phyloP scores from a whole-genome alignment of 2,797 vertebrate genomes.

The Gambusia yucatana region DNA sequence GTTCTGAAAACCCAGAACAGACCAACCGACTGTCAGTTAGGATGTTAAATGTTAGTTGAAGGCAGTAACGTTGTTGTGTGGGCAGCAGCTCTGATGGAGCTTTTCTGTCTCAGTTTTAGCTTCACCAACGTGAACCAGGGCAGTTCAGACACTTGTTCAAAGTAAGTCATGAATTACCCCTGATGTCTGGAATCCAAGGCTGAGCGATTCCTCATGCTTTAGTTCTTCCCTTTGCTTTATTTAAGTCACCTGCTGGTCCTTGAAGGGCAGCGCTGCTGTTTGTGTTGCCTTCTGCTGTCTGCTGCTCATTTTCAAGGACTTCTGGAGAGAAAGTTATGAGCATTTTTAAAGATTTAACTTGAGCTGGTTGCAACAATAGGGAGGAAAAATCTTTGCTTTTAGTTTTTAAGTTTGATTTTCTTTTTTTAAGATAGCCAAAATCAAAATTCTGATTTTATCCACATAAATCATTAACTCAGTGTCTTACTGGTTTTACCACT shows the following conservation, averaged over 20 bases:
- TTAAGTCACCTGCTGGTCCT: background rate
- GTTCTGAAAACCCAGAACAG: background rate
- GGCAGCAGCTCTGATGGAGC: background rate
- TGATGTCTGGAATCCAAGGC: background rate
- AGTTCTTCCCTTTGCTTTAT: background rate
- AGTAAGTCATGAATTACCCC: background rate
- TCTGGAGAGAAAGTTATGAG: background rate
- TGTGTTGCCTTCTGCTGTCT: background rate
- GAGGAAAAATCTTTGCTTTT: background rate
- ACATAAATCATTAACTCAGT: background rate
- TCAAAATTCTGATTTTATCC: background rate
- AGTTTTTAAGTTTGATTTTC: background rate
- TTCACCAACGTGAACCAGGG: background rate
- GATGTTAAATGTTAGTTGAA: background rate
- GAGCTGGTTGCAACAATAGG: background rate
- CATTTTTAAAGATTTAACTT: background rate
- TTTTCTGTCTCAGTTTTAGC: background rate
- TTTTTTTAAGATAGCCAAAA: background rate
- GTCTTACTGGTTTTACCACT: background rate
- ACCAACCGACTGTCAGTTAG: background rate
- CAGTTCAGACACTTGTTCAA: background rate
- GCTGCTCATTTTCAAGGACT: background rate
- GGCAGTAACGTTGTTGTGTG: background rate
- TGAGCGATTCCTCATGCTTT: background rate
- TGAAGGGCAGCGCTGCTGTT: background rate